These are phyloP conservation scores for Gadus macrocephalus DNA, from an alignment of 2,113 vertebrate species.

Conservation along the genomic window DNA sequence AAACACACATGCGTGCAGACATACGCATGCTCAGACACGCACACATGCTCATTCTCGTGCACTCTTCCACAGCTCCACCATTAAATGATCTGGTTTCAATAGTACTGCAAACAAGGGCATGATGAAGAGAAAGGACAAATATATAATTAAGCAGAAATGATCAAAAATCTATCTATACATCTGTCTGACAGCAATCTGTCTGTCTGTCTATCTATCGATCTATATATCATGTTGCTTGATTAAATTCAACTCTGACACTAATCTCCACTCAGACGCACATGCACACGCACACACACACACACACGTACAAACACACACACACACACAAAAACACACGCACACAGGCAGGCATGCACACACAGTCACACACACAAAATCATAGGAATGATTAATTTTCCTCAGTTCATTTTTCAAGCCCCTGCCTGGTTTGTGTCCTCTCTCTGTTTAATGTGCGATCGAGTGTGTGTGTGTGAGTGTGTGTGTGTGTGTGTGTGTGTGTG, in stretches of 20 bases:
- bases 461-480: constrained; percentile 22
- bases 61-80: no score
- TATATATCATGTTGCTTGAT: constrained; percentile 42
- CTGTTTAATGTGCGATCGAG: constrained; percentile 47
- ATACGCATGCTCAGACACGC: no score
- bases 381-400: constrained; percentile 60
- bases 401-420: constrained; percentile 62
- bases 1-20: no score
- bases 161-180: background rate
- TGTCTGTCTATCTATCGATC: constrained; percentile 7
- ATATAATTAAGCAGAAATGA: no score
- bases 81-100: no score
- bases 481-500: constrained; percentile 22
- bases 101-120: no score
- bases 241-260: constrained; percentile 51
- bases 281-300: no score
- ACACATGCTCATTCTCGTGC: no score
- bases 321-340: constrained; percentile 16
- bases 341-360: constrained; percentile 3
- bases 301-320: no score
- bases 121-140: no score
- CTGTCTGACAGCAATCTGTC: constrained; percentile 10
- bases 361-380: constrained; percentile 19
- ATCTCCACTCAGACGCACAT: constrained; percentile 45
- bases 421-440: constrained; percentile 37